phyloP scores from a whole-genome alignment of 2,888 invertebrate species.

The Drosophila kanekoi region DNA sequence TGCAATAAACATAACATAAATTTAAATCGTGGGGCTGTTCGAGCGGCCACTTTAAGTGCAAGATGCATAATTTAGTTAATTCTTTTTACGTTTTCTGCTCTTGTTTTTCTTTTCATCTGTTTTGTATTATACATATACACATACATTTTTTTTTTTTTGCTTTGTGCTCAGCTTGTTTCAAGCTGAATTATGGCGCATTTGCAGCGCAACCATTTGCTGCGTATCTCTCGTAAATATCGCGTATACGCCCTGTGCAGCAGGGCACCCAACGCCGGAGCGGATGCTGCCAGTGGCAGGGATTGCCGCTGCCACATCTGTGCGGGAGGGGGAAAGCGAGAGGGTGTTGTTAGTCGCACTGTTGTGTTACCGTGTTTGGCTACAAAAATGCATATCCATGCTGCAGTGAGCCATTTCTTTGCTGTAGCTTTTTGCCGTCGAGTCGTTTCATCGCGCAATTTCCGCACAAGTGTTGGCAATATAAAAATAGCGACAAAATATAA shows the following conservation, averaged over 20 bases:
- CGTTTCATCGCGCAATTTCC: slow-evolving; percentile 79
- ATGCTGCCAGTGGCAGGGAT: slow-evolving; percentile 19
- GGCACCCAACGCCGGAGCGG: slow-evolving; percentile 30
- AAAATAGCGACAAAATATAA: slow-evolving; percentile 80
- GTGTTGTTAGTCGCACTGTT: slow-evolving; percentile 20
- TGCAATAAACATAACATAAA: slow-evolving; percentile 54
- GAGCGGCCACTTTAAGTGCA: slow-evolving; percentile 45
- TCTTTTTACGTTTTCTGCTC: slow-evolving; percentile 18
- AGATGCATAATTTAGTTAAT: slow-evolving; percentile 70
- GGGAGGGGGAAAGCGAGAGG: not conserved
- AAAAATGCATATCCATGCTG: slow-evolving; percentile 64
- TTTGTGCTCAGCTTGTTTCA: slow-evolving; percentile 48
- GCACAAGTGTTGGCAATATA: slow-evolving; percentile 81
- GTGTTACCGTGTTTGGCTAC: slow-evolving; percentile 56
- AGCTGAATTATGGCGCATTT: slow-evolving; percentile 68
- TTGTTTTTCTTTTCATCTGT: slow-evolving; percentile 11
- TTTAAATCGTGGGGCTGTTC: slow-evolving; percentile 42
- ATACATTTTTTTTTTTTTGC: slow-evolving; percentile 3
- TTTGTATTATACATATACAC: slow-evolving; percentile 1
- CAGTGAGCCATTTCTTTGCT: slow-evolving; percentile 56
- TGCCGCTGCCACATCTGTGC: slow-evolving; percentile 1
- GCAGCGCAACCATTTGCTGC: slow-evolving; percentile 54
- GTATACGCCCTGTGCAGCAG: slow-evolving; percentile 49
- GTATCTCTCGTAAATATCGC: slow-evolving; percentile 71
- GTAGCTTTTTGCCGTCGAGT: slow-evolving; percentile 47